phyloP scores from a whole-genome alignment of 2,888 invertebrate species.

The Eurytoma californica region DNA sequence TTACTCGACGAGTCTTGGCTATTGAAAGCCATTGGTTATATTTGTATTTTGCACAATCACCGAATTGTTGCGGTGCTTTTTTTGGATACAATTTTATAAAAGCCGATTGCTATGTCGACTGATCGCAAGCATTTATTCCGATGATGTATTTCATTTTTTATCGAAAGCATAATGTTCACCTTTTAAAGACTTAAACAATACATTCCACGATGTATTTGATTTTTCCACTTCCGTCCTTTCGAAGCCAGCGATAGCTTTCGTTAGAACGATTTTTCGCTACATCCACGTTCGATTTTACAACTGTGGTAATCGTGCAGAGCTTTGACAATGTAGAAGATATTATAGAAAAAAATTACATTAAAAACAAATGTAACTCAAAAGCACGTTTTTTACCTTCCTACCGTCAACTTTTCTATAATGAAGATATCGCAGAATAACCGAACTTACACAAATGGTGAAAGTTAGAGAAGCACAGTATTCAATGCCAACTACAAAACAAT shows the following conservation, averaged over 20 bases:
- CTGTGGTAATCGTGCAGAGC: neutral
- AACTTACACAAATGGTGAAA: conserved; percentile 21
- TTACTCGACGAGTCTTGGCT: conserved; percentile 23
- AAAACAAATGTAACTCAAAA: conserved; percentile 1
- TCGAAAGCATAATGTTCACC: neutral
- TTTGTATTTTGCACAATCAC: conserved; percentile 48
- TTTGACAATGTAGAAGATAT: conserved; percentile 23
- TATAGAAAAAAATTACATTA: conserved; percentile 11
- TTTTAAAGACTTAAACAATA: conserved; percentile 32
- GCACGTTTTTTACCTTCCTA: conserved; percentile 43
- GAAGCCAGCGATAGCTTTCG: conserved; percentile 35
- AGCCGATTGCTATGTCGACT: conserved; percentile 9
- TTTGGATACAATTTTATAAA: conserved; percentile 44
- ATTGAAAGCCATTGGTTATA: conserved; percentile 17
- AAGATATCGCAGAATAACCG: conserved; percentile 2
- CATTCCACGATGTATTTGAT: conserved; percentile 54
- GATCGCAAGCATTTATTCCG: conserved; percentile 23
- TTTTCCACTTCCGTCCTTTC: conserved; percentile 65
- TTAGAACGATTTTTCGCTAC: conserved; percentile 29
- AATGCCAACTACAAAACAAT: conserved; percentile 48
- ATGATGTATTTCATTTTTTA: conserved; percentile 11
- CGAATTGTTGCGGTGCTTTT: conserved; percentile 25
- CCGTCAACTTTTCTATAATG: conserved; percentile 41
- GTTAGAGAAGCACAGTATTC: conserved; percentile 23
- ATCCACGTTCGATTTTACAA: conserved; percentile 35